These are phyloP conservation scores for Phymatocera aterrima DNA, from an alignment of 2,888 invertebrate genomes.

Conservation along the genomic window DNA sequence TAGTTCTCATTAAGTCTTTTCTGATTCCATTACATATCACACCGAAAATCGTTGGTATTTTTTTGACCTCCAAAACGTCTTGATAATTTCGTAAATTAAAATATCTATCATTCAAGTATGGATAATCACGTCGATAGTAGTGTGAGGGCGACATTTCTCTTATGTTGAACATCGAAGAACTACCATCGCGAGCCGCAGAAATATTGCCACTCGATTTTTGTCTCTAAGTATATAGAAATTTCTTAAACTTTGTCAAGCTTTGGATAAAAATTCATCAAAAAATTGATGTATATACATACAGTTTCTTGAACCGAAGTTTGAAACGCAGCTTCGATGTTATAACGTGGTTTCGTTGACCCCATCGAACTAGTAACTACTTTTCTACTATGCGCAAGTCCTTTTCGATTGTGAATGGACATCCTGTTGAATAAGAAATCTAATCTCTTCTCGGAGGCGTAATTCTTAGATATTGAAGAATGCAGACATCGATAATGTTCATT, in stretches of 20 bases:
- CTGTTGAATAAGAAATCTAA: neutral
- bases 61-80: conserved; percentile 49
- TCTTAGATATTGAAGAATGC: neutral
- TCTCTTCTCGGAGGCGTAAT: neutral
- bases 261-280: neutral
- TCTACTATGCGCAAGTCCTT: neutral
- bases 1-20: too few species aligned
- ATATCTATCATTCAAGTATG: neutral
- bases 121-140: too few species aligned
- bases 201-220: neutral
- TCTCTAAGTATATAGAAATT: neutral
- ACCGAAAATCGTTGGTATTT: conserved; percentile 49
- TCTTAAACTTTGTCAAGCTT: neutral
- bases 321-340: neutral
- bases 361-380: conserved; percentile 10
- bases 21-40: neutral
- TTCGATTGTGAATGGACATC: conserved; percentile 12
- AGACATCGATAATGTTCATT: too few species aligned
- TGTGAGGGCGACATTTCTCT: too few species aligned
- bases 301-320: neutral
- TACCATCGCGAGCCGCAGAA: neutral
- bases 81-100: conserved; percentile 43
- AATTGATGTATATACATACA: neutral
- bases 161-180: neutral
- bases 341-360: neutral